Evolutionary conservation across 2,797 vertebrate species (phyloP).

Genomic region (Tokudaia muenninki): DNA sequence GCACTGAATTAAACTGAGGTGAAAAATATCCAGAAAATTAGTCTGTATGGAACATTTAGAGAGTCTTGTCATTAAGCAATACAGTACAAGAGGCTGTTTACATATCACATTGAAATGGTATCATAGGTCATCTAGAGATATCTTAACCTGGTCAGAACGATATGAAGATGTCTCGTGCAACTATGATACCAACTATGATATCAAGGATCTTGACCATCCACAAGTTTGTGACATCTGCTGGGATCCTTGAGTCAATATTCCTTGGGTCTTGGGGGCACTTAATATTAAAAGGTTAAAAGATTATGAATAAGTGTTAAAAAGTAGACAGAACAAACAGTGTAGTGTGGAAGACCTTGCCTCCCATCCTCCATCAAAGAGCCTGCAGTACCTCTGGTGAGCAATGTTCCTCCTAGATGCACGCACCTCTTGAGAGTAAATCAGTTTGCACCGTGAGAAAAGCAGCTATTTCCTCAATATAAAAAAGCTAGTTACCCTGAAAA

Average conservation of each 20-base stretch:
- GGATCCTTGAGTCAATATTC: background rate
- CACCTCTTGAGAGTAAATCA: no score
- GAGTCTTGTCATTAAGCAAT: background rate
- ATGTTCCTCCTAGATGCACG: background rate
- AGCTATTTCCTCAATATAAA: background rate
- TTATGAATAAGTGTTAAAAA: background rate
- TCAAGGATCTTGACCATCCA: background rate
- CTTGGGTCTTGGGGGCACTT: background rate
- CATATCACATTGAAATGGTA: background rate
- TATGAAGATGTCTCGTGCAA: background rate
- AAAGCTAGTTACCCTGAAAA: background rate
- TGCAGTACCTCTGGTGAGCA: rapidly evolving
- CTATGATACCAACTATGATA: background rate
- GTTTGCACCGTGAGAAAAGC: background rate
- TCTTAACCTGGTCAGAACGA: background rate
- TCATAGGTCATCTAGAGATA: background rate
- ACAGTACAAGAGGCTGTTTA: background rate
- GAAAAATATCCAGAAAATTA: background rate
- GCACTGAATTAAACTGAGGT: background rate
- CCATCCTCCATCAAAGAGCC: background rate
- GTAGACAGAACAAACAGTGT: background rate
- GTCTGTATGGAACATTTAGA: background rate
- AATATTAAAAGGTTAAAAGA: background rate
- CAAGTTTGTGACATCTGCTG: background rate
- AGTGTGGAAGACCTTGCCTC: background rate